These are phyloP conservation scores for Yponomeuta evonymella DNA, from an alignment of 2,888 invertebrate species.

Conservation along the genomic window DNA sequence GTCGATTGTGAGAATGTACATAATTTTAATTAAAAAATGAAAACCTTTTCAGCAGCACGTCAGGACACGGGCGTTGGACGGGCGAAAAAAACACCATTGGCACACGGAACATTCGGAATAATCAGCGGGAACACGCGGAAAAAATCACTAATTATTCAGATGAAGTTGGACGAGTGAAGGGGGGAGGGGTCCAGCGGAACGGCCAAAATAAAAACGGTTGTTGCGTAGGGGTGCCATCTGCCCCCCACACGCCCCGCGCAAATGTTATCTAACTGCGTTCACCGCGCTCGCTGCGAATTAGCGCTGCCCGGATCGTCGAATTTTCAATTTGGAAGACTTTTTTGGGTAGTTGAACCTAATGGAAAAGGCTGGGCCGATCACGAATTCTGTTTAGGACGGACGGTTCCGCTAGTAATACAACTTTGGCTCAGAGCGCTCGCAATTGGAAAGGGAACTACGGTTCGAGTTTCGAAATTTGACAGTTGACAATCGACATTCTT, in stretches of 20 bases:
- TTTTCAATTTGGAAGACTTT: constrained; percentile 68
- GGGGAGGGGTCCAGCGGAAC: constrained; percentile 72
- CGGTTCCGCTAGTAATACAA: constrained; percentile 13
- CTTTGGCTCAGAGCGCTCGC: neutral
- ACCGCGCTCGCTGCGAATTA: constrained; percentile 65
- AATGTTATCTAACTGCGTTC: constrained; percentile 76
- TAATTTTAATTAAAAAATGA: no score
- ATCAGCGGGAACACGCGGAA: constrained; percentile 73
- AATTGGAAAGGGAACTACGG: neutral
- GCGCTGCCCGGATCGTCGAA: constrained; percentile 58
- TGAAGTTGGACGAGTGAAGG: constrained; percentile 75
- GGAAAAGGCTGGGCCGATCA: constrained; percentile 52
- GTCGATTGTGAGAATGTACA: no score
- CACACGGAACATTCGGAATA: constrained; percentile 76
- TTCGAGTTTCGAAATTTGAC: neutral
- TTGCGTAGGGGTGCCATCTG: constrained; percentile 67
- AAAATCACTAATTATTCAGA: constrained; percentile 77
- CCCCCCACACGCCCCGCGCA: constrained; percentile 61
- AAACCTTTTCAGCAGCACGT: no score
- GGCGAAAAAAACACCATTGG: constrained; percentile 70
- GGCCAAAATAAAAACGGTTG: constrained; percentile 74
- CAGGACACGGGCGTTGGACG: neutral
- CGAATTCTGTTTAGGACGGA: constrained; percentile 35
- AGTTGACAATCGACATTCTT: neutral
- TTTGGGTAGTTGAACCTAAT: constrained; percentile 64